Conservation (phyloP, 2,113 vertebrate genomes). For the Dicerorhinus sumatrensis region DNA sequence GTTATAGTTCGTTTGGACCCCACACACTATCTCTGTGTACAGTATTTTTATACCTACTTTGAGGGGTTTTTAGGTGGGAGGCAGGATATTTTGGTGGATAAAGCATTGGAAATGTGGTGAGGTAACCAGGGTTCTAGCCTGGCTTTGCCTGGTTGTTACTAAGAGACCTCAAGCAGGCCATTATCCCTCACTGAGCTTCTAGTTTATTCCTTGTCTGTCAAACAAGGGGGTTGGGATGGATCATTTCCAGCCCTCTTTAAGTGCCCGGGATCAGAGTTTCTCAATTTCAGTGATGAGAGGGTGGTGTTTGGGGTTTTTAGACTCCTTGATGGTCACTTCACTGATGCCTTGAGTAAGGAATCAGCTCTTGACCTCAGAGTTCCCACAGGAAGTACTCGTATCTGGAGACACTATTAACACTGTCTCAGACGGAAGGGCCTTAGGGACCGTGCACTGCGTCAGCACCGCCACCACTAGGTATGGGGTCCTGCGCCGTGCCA, state of each 20-base stretch:
- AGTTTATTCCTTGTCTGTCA: not conserved
- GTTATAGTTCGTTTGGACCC: not conserved
- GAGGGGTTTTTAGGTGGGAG: not conserved
- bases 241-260: not conserved
- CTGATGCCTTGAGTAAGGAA: not conserved
- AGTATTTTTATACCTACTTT: not conserved
- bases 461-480: too few species aligned
- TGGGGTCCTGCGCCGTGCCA: too few species aligned
- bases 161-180: not conserved
- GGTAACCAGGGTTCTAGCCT: not conserved
- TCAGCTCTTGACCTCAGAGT: not conserved
- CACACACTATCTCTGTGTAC: not conserved
- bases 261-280: not conserved
- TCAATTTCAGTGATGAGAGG: not conserved
- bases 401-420: not conserved
- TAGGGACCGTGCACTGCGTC: not conserved
- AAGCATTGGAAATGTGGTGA: not conserved
- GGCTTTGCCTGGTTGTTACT: not conserved
- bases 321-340: not conserved
- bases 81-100: not conserved
- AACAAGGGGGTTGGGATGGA: not conserved
- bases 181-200: not conserved
- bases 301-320: not conserved
- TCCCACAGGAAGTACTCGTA: not conserved
- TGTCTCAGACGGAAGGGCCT: not conserved